Evolutionary conservation across 1,140 invertebrate species (phyloP).

Genomic region (Orussus abietinus): DNA sequence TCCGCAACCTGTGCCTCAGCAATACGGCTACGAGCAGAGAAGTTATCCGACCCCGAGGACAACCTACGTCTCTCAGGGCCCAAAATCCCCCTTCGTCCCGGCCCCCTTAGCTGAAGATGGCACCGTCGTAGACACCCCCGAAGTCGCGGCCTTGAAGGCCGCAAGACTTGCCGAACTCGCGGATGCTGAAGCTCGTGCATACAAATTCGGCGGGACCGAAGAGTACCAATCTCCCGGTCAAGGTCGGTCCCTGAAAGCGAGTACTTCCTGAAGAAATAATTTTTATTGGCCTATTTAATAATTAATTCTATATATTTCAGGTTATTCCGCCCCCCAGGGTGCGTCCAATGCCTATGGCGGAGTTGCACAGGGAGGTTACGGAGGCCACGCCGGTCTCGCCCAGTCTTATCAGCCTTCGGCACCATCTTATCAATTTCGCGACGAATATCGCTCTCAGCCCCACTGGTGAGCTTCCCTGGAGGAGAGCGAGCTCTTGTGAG

Average conservation of each 20-base stretch:
- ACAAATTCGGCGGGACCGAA: constrained; percentile 50
- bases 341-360: constrained; percentile 20
- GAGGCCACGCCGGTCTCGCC: constrained; percentile 19
- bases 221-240: constrained; percentile 27
- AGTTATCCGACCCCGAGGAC: constrained; percentile 29
- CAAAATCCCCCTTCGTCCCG: constrained; percentile 41
- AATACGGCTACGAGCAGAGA: constrained; percentile 26
- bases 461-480: constrained; percentile 27
- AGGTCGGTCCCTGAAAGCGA: constrained; percentile 26
- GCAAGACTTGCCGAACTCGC: constrained; percentile 44
- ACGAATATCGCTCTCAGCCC: constrained; percentile 45
- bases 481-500: too few relatives aligned
- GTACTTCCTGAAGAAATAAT: too few relatives aligned
- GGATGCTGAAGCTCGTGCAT: constrained; percentile 52
- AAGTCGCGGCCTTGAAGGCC: constrained; percentile 56
- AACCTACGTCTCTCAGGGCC: constrained; percentile 21
- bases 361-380: constrained; percentile 14
- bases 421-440: constrained; percentile 33
- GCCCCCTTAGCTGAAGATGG: constrained; percentile 59
- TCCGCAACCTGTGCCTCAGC: constrained; percentile 17
- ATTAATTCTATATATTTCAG: constrained; percentile 20
- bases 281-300: not conserved
- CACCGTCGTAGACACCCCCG: constrained; percentile 59
- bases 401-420: constrained; percentile 29
- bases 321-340: constrained; percentile 22